phyloP scores from a whole-genome alignment of 2,888 invertebrate genomes.

The Xestia sexstrigata region DNA sequence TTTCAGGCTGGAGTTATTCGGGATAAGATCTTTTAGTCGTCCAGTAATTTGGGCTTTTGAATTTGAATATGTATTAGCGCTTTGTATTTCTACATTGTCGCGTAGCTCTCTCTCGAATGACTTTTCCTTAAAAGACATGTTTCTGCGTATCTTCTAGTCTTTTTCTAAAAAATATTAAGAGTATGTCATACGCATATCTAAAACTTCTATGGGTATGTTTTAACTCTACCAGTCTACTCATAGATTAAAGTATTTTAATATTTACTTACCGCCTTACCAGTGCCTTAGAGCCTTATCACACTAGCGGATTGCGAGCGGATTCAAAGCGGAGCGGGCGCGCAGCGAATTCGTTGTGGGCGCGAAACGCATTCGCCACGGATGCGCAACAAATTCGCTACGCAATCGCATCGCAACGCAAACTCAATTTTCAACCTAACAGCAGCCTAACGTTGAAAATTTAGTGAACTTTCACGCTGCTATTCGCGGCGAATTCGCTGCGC shows the following conservation, averaged over 20 bases:
- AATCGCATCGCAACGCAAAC: too few relatives aligned
- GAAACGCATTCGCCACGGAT: too few relatives aligned
- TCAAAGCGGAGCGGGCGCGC: too few relatives aligned
- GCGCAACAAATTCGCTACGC: too few relatives aligned
- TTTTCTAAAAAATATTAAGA: slow-evolving; percentile 33
- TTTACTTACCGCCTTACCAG: slow-evolving; percentile 25
- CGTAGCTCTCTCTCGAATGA: background rate
- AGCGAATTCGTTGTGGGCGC: too few relatives aligned
- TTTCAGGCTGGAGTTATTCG: slow-evolving; percentile 13
- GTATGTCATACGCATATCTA: slow-evolving; percentile 14
- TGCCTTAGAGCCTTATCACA: too few relatives aligned
- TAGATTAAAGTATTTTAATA: slow-evolving; percentile 2
- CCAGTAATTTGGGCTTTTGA: slow-evolving; percentile 7
- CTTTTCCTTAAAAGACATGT: slow-evolving; percentile 22
- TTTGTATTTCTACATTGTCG: background rate
- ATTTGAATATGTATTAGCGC: background rate
- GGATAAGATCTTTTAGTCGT: background rate
- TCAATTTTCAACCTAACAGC: too few relatives aligned
- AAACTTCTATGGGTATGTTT: background rate
- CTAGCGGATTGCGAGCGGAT: too few relatives aligned
- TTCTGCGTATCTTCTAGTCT: slow-evolving; percentile 54
- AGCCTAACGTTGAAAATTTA: too few relatives aligned
- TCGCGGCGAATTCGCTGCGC: too few relatives aligned
- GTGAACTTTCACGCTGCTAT: too few relatives aligned
- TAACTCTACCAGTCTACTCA: slow-evolving; percentile 3